Evolutionary conservation across 2,797 vertebrate genomes (phyloP).

Genomic region (Emys orbicularis): DNA sequence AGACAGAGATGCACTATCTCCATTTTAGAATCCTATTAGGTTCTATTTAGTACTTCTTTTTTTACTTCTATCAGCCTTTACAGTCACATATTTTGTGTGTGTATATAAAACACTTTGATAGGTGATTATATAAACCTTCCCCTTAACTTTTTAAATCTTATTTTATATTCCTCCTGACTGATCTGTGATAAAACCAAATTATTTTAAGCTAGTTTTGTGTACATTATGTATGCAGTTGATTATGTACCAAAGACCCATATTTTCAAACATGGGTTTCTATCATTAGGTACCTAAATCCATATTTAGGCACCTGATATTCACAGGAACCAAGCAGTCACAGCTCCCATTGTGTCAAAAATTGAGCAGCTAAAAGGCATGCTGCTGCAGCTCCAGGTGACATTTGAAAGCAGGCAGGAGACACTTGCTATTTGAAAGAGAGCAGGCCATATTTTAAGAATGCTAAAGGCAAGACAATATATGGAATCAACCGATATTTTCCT

Average conservation of each 20-base stretch:
- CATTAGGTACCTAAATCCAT: neutral
- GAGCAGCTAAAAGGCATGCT: neutral
- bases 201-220: neutral
- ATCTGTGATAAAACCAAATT: neutral
- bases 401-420: neutral
- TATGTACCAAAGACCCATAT: neutral
- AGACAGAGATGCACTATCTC: neutral
- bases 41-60: neutral
- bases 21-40: neutral
- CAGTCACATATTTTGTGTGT: rapidly evolving
- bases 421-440: neutral
- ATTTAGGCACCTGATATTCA: neutral
- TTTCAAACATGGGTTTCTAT: neutral
- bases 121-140: neutral
- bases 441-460: neutral
- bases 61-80: neutral
- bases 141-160: neutral
- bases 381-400: neutral
- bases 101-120: neutral
- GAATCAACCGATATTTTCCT: neutral
- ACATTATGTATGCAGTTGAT: neutral
- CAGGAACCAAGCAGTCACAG: neutral
- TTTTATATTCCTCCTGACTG: neutral
- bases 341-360: neutral
- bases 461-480: neutral